Conservation (phyloP, 2,888 invertebrate species). For the Nephrotoma flavescens region DNA sequence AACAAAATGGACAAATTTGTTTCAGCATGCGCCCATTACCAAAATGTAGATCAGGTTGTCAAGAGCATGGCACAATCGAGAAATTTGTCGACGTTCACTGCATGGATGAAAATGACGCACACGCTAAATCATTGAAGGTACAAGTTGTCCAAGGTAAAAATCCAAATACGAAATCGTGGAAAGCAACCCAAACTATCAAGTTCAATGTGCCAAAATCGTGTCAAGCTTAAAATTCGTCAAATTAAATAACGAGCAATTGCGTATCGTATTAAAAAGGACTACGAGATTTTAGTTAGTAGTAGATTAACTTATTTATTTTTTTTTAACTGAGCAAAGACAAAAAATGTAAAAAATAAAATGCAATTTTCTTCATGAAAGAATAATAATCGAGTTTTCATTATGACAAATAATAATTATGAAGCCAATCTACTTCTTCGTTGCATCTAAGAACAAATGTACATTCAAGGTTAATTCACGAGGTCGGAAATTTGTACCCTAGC, state of each 20-base stretch:
- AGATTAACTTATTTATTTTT: background rate
- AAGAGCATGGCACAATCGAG: constrained; percentile 27
- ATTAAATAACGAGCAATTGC: background rate
- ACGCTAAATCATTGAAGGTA: constrained; percentile 17
- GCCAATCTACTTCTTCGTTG: no score
- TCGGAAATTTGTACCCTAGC: no score
- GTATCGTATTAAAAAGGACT: background rate
- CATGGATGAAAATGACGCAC: constrained; percentile 18
- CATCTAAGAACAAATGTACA: no score
- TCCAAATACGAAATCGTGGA: constrained; percentile 35
- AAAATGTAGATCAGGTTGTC: constrained; percentile 38
- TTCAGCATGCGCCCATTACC: constrained; percentile 42
- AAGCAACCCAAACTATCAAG: constrained; percentile 21
- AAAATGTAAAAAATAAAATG: background rate
- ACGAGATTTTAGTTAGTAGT: background rate
- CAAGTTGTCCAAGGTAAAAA: constrained; percentile 35
- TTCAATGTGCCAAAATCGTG: constrained; percentile 26
- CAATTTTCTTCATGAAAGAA: background rate
- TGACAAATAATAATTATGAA: no score
- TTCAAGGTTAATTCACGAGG: no score
- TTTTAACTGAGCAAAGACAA: background rate
- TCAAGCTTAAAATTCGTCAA: background rate
- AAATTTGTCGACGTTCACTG: constrained; percentile 36
- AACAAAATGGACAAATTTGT: constrained; percentile 40
- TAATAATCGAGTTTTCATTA: background rate